Base-by-base conservation (phyloP, 2,888 invertebrate species). In the Cacoxenus indagator region DNA sequence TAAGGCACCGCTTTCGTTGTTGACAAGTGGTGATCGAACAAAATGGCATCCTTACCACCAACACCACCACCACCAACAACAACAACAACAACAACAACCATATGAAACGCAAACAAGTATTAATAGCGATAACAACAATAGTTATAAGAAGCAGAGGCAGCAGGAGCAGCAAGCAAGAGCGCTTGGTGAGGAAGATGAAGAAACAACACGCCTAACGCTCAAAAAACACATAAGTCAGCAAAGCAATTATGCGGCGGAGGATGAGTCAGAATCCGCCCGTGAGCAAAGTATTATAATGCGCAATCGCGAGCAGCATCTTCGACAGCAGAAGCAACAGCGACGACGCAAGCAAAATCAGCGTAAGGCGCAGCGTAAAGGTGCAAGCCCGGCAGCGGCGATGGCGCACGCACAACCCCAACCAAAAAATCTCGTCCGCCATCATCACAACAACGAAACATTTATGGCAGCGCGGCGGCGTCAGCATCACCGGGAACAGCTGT, bases 381-480 rank as follows among this genome's bases (percentile, higher is more conserved):
- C 68, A 14, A 11, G 54, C 69, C 29, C 75, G 73, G 19, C 71
- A 45, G 64, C 66, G 0, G n/a, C 19, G 46, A 11, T 69, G n/a
- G 67, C 71, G n/a, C 75, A 71, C 37, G 75, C 77, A 3, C 73
- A 78, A 65, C 78, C 83, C 19, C 84, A 85, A 67, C 82, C 81
- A 14, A 85, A 85, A 70, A 86, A 84, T 37, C 69, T 86, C 70
- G 77, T 84, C 69, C 83, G 86, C 57, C 87, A 85, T 71, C 84
- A 85, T 75, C 85, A 86, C 26, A 37, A 31, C 57, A 46, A 45
- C 31, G 68, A 67, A 62, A 71, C 70, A 65, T 72, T 72, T 68
- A 70, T 71, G 70, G 70, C 70, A 68, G 74, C 72, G 64, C 73
- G 78, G 11, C 74, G 78, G 26, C 78, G 71, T 29, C 78, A 81